These are phyloP conservation scores for Proisotoma minuta DNA, from an alignment of 2,888 invertebrate genomes.

Conservation along the genomic window DNA sequence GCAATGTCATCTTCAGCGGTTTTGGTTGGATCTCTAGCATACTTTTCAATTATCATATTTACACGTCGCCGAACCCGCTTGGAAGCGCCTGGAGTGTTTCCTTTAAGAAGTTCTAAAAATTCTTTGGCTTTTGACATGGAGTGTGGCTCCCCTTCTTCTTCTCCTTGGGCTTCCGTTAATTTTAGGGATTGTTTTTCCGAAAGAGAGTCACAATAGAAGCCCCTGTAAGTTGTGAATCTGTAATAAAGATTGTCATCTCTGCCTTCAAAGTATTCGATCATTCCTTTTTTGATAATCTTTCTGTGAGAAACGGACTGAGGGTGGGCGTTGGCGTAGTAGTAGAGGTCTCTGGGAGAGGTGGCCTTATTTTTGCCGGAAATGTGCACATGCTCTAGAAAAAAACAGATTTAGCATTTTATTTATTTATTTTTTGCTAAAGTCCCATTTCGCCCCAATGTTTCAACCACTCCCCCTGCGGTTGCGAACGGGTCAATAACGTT, in stretches of 20 bases:
- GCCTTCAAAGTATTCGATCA: constrained; percentile 43
- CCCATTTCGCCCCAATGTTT: too few species aligned
- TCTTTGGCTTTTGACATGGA: constrained; percentile 23
- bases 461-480: too few species aligned
- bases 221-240: constrained; percentile 37
- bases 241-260: constrained; percentile 42
- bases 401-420: too few species aligned
- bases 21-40: constrained; percentile 26
- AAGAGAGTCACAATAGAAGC: constrained; percentile 36
- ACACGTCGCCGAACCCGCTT: constrained; percentile 35
- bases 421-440: too few species aligned
- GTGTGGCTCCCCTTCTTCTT: constrained; percentile 22
- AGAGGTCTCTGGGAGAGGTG: constrained; percentile 36
- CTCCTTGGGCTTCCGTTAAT: too few species aligned
- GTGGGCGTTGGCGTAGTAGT: constrained; percentile 41
- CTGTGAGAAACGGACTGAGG: constrained; percentile 34
- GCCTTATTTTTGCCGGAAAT: constrained; percentile 40
- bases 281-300: constrained; percentile 36
- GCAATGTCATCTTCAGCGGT: constrained; percentile 37
- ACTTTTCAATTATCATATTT: constrained; percentile 35
- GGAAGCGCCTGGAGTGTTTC: constrained; percentile 21
- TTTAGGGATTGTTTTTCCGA: constrained; percentile 11
- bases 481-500: too few species aligned
- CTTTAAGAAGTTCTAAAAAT: constrained; percentile 37
- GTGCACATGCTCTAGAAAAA: constrained; percentile 38